These are phyloP conservation scores for Carassius gibelio DNA, from an alignment of 2,113 vertebrate genomes.

Conservation along the genomic window DNA sequence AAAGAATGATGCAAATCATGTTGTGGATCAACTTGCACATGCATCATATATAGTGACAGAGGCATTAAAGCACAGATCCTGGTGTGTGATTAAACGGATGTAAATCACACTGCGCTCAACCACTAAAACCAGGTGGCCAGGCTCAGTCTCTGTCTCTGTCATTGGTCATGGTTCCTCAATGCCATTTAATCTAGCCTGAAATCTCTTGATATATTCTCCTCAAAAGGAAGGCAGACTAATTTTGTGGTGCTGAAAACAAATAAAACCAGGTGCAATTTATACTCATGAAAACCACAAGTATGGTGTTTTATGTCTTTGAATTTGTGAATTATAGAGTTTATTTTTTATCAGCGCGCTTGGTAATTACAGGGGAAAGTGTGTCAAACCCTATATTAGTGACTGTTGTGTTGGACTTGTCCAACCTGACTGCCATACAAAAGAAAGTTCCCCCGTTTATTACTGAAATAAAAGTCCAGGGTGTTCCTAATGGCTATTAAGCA, in stretches of 20 bases:
- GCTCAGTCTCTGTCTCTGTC: conserved; percentile 49
- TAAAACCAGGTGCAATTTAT: conserved; percentile 25
- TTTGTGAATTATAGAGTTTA: not conserved
- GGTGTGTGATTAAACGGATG: conserved; percentile 40
- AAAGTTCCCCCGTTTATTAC: conserved; percentile 11
- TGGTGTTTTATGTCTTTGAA: not conserved
- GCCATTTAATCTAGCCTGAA: conserved; percentile 45
- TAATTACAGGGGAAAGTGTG: conserved; percentile 10
- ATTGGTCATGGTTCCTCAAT: conserved; percentile 32
- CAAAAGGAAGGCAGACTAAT: conserved; percentile 41
- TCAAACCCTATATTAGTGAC: conserved; percentile 8
- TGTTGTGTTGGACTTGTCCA: conserved; percentile 23
- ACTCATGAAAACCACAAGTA: conserved; percentile 30
- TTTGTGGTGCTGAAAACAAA: conserved; percentile 37
- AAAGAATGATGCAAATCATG: conserved; percentile 16
- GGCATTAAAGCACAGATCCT: conserved; percentile 4
- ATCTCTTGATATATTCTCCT: conserved; percentile 27
- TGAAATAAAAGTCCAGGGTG: conserved; percentile 45
- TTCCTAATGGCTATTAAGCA: conserved; percentile 50
- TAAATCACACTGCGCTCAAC: conserved; percentile 51
- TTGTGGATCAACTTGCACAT: not conserved
- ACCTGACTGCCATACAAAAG: conserved; percentile 20
- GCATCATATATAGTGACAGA: conserved; percentile 5
- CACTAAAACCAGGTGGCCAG: conserved; percentile 49
- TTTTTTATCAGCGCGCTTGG: conserved; percentile 9